These are phyloP conservation scores for Malacosoma neustria DNA, from an alignment of 2,888 invertebrate genomes.

Conservation along the genomic window DNA sequence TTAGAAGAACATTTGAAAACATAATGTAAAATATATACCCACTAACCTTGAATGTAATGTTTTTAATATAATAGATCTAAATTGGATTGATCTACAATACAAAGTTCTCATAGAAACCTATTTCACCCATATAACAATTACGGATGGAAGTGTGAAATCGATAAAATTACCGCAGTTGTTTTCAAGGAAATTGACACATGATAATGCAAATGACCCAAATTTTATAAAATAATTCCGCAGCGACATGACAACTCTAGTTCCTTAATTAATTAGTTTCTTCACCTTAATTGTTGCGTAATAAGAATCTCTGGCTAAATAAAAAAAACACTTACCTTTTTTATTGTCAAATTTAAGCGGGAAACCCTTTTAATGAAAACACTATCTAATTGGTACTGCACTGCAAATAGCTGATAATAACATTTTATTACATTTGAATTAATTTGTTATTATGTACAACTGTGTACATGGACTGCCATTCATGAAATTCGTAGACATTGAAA, in stretches of 20 bases:
- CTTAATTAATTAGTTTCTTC: not conserved
- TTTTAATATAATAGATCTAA: conserved; percentile 4
- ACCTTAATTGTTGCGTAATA: conserved; percentile 13
- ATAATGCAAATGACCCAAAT: not conserved
- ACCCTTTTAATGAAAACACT: conserved; percentile 42
- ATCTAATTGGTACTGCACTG: conserved; percentile 58
- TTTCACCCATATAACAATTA: conserved; percentile 34
- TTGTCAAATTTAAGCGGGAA: conserved; percentile 53
- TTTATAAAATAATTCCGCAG: not conserved
- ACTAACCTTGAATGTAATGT: conserved; percentile 13
- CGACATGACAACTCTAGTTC: not conserved
- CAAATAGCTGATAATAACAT: conserved; percentile 46
- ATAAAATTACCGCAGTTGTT: conserved; percentile 75
- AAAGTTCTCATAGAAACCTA: conserved; percentile 43
- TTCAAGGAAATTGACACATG: conserved; percentile 33
- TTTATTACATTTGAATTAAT: conserved; percentile 52
- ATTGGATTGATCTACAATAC: conserved; percentile 25
- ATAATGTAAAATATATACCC: no score
- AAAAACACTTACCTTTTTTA: conserved; percentile 41
- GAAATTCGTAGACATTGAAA: conserved; percentile 52
- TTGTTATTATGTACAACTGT: conserved; percentile 25
- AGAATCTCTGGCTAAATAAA: conserved; percentile 3
- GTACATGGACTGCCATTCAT: conserved; percentile 63
- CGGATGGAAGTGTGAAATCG: conserved; percentile 58
- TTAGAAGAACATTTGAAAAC: no score